These are phyloP conservation scores for Papilio aristodemus DNA, from an alignment of 1,140 invertebrate genomes.

Conservation along the genomic window DNA sequence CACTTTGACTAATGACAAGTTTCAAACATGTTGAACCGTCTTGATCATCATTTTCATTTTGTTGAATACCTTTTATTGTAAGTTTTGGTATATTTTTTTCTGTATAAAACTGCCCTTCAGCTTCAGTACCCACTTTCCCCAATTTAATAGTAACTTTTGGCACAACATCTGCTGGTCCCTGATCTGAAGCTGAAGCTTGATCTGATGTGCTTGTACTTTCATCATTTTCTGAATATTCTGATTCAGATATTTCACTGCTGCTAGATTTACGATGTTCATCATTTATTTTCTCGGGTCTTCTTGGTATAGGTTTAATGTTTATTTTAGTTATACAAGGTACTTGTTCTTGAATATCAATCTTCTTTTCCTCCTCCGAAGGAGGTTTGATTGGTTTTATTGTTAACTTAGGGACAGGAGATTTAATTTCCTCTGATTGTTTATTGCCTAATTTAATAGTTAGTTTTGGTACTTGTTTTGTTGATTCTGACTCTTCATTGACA, in stretches of 20 bases:
- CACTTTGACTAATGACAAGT: slow-evolving; percentile 63
- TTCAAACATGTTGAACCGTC: slow-evolving; percentile 61
- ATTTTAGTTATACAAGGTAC: slow-evolving; percentile 70
- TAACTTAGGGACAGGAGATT: slow-evolving; percentile 68
- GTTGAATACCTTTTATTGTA: slow-evolving; percentile 70
- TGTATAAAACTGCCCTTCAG: slow-evolving; percentile 74
- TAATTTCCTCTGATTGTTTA: slow-evolving; percentile 65
- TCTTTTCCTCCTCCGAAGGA: slow-evolving; percentile 47
- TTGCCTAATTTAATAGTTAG: slow-evolving; percentile 69
- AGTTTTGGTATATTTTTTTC: slow-evolving; percentile 72
- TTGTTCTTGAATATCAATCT: slow-evolving; percentile 45
- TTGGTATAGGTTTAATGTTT: slow-evolving; percentile 74
- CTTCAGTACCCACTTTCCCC: slow-evolving; percentile 70
- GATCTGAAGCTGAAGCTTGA: slow-evolving; percentile 69
- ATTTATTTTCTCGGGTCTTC: slow-evolving; percentile 71
- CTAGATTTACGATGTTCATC: slow-evolving; percentile 72
- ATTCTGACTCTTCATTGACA: slow-evolving; percentile 41
- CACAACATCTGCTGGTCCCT: slow-evolving; percentile 60
- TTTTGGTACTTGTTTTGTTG: slow-evolving; percentile 69
- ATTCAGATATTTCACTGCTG: slow-evolving; percentile 79
- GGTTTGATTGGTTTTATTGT: slow-evolving; percentile 73
- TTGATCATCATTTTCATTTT: slow-evolving; percentile 56
- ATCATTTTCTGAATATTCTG: slow-evolving; percentile 79
- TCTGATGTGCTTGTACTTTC: slow-evolving; percentile 73
- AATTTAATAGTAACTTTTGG: slow-evolving; percentile 78